Evolutionary conservation across 2,888 invertebrate genomes (phyloP), one percentile per base, ranked within the genome.

Genomic region (Drosophila picticornis): DNA sequence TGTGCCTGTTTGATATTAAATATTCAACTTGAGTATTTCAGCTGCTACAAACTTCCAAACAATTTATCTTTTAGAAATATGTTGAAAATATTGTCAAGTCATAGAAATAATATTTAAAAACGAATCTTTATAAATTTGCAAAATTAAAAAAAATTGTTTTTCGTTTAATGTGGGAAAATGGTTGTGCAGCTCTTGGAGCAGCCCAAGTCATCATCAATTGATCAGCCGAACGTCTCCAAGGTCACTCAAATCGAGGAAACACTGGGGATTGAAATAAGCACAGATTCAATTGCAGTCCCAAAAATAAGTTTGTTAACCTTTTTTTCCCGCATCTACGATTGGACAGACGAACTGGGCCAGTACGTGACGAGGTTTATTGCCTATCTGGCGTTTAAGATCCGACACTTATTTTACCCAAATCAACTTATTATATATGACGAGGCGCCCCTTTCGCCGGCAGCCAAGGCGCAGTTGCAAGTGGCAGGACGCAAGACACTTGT

Each of bases 401-500:
- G 19, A 0, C 13, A 6, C 9, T 6, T 64, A 5, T 60, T 76
- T 25, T 19, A 19, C 4, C 11, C 52, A 10, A 5, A 16, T 0
- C 50, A 16, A 0, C 6, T 7, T 1, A 11, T 56, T 10, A 5
- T 7, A 7, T 85, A 79, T 22, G 25, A 29, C 3, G 81, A 85
- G 27, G 60, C 60, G 5, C 51, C 81, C 0, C 34, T 77, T 0
- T 85, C 88, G 1, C 5, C 2, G 1, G 66, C 22, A 7, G 40
- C 64, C 4, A 9, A 4, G 6, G 10, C 3, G 0, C 58, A 27
- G 1, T 48, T 85, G n/a, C 25, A 40, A 10, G 4, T 1, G 0
- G 67, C 76, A 7, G 19, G 38, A 0, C 77, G 88, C 1, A 86
- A 86, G 58, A 82, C 75, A 0, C 52, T 86, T 2, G 59, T 86